Base-by-base conservation (phyloP, 1,140 invertebrate species). In the Drosophila persimilis region DNA sequence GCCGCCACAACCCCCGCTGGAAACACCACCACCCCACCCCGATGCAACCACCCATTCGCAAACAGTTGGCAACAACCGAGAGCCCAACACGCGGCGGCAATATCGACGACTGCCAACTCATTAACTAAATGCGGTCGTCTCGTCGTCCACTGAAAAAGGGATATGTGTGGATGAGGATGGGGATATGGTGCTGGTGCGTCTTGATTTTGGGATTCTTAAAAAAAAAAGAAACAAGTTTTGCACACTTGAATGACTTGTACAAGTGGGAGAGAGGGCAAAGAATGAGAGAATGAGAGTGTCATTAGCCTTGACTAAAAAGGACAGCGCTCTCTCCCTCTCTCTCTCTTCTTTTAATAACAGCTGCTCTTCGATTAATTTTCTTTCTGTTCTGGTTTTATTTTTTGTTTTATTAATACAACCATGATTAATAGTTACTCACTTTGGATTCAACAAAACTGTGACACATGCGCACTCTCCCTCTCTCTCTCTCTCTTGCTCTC, bases 201-300 rank as follows among this genome's bases (percentile, higher is more conserved):
- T 29, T 61, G 58, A 52, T 31, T 67, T 66, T 69, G 11, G 56
- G 65, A 39, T 69, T 59, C 46, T 2, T 46, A 39, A 20, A 11
- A 50, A 13, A 13, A n/a, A 41, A 26, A 57, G 54, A 73, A 85
- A 86, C 77, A 77, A 85, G 77, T 73, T 81, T 85, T 77, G 61
- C 71, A 60, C 55, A 59, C 62, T 73, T 54, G 41, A 72, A 41
- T 29, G 48, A 50, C 47, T 67, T 65, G 46, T 46, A 22, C 26
- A 24, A 48, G 45, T 46, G 45, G 20, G 15, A 46, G 46, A 48
- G 20, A 5, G 62, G 17, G 9, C 22, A 47, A 45, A 13, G 15
- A 47, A 24, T 31, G 8, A 45, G 29, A 41, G 41, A 26, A 8
- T 3, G 17, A 11, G 31, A 31, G 20, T 65, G 61, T 39, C 48